phyloP scores from a whole-genome alignment of 2,888 invertebrate genomes.

The Pollenia angustigena region DNA sequence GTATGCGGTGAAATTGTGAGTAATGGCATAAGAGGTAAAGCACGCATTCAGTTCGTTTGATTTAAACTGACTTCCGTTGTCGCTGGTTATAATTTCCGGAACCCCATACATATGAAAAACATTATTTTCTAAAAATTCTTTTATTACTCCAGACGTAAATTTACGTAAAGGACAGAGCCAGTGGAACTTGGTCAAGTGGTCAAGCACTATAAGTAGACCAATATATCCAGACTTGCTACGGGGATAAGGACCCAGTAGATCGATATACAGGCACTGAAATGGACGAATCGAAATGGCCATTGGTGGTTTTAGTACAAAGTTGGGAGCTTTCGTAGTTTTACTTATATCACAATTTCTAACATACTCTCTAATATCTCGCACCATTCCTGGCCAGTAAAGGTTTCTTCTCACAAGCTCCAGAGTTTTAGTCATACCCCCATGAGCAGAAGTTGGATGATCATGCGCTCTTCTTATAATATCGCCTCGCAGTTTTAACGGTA shows the following conservation, averaged over 20 bases:
- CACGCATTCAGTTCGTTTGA: constrained; percentile 66
- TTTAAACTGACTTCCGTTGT: constrained; percentile 76
- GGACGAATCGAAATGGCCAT: not conserved
- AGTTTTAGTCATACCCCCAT: constrained; percentile 21
- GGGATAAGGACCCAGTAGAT: constrained; percentile 45
- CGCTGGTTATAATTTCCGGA: no score
- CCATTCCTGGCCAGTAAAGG: not conserved
- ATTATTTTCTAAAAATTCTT: no score
- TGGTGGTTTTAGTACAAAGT: not conserved
- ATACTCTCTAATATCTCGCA: not conserved
- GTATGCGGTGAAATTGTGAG: not conserved
- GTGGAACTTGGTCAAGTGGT: constrained; percentile 8
- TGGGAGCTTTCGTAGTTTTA: not conserved
- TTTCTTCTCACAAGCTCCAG: not conserved
- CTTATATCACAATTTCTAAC: not conserved
- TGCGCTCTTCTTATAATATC: no score
- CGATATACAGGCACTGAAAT: no score
- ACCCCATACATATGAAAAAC: no score
- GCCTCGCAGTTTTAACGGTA: not conserved
- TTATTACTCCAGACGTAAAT: no score
- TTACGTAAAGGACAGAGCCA: no score
- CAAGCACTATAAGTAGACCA: not conserved
- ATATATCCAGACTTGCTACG: constrained; percentile 38
- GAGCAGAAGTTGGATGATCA: constrained; percentile 5
- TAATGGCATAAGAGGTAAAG: not conserved